Evolutionary conservation across 2,888 invertebrate genomes (phyloP), one percentile per base, ranked within the genome.

Genomic region (Theodoxus fluviatilis): DNA sequence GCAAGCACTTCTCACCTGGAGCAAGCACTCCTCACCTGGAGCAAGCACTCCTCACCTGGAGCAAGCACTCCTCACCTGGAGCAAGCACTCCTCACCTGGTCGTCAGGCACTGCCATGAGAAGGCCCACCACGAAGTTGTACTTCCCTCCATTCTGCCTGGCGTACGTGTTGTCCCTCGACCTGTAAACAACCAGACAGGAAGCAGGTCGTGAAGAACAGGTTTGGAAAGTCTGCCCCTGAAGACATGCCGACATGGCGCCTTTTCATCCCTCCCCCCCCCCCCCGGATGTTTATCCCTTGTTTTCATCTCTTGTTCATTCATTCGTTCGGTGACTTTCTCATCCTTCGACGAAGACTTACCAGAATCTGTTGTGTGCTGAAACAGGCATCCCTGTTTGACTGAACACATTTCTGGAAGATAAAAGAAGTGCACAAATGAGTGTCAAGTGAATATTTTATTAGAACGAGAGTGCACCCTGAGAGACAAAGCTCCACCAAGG

Each of bases 131-230:
- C 73, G 66, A 82, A 82, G 64, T 78, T 72, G 71, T 81, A 85
- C 25, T 73, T 73, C 0, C 85, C 85, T 18, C 84, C 84, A 70
- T 85, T 84, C 66, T 82, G 76, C 69, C 78, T 81, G 35, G 84
- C 83, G 74, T 85, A 85, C 0, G 78, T 77, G 1, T 80, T 83
- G 59, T 82, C 77, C 6, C 73, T 69, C 3, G 81, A 77, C 85
- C 85, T 84, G 18, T 49, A 59, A 22, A 18, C 1, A 40, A 31
- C 52, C n/a, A 67, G 0, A 4, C 22, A 43, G 3, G 38, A 40
- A 35, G 22, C 18, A 25, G 18, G 28, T 15, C 38, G 25, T 25
- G 15, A 18, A 65, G 33, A 47, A 67, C 37, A n/a, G 28, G 28
- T 33, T 37, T 64, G 18, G n/a, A 1, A 3, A n/a, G 18, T 18